Conservation (phyloP, 2,797 vertebrate genomes). For the Enteromius viviparus region DNA sequence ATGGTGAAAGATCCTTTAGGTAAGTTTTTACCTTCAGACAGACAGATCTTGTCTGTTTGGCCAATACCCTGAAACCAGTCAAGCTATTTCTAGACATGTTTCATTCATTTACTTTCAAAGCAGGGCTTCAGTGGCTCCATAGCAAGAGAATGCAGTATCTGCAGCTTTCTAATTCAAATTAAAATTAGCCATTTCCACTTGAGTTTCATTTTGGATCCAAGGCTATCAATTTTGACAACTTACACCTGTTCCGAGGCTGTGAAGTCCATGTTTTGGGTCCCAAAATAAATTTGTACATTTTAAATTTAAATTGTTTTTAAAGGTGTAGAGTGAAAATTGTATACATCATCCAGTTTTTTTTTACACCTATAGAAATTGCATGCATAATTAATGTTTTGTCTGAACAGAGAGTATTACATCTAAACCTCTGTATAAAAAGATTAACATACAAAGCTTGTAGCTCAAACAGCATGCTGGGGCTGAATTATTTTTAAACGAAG, state of each 20-base stretch:
- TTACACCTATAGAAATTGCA: background rate
- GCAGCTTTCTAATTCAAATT: background rate
- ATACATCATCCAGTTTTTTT: background rate
- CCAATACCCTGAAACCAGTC: background rate
- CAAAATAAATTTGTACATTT: background rate
- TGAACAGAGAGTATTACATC: background rate
- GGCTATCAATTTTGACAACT: background rate
- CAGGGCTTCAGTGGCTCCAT: background rate
- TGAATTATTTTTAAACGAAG: constrained; percentile 24
- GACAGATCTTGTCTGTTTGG: background rate
- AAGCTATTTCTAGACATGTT: background rate
- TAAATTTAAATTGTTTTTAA: background rate
- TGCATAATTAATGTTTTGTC: background rate
- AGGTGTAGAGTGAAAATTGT: background rate
- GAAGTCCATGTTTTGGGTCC: background rate
- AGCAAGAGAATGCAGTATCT: constrained; percentile 8
- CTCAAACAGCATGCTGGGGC: background rate
- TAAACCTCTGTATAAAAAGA: background rate
- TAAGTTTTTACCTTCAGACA: background rate
- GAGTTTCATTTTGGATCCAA: background rate
- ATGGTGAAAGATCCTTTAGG: constrained; percentile 36
- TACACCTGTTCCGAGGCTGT: background rate
- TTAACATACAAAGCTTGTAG: constrained; percentile 6
- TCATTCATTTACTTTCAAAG: constrained; percentile 17
- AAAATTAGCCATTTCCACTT: background rate